Evolutionary conservation across 1,140 invertebrate genomes (phyloP).

Genomic region (Aphidius gifuensis): DNA sequence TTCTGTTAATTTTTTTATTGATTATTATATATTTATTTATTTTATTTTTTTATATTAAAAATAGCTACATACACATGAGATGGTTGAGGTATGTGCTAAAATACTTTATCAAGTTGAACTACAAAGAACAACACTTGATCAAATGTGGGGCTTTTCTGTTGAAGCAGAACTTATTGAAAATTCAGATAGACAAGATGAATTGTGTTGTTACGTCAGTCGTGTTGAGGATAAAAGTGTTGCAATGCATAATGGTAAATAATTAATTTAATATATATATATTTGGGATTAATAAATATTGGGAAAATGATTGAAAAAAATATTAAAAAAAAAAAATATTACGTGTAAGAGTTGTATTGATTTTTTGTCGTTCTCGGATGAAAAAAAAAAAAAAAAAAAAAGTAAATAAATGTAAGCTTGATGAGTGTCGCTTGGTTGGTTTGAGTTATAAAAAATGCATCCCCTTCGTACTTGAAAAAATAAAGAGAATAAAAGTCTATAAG

Average conservation of each 20-base stretch:
- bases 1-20: not conserved
- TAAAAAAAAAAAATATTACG: conserved; percentile 13
- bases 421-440: too few relatives aligned
- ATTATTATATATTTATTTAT: conserved; percentile 11
- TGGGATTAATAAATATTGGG: not conserved
- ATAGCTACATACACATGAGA: conserved; percentile 90
- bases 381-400: not conserved
- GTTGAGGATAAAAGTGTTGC: conserved; percentile 93
- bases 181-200: conserved; percentile 90
- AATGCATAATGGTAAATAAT: conserved; percentile 84
- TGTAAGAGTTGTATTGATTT: not conserved
- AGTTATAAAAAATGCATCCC: too few relatives aligned
- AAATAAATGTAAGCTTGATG: too few relatives aligned
- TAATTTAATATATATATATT: not conserved
- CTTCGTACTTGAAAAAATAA: too few relatives aligned
- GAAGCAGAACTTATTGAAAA: conserved; percentile 96
- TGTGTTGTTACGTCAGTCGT: conserved; percentile 93
- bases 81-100: conserved; percentile 94
- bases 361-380: not conserved
- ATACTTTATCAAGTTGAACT: conserved; percentile 95
- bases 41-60: not conserved
- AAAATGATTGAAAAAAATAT: conserved; percentile 8
- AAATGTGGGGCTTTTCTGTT: conserved; percentile 97
- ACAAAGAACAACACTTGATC: conserved; percentile 80
- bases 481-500: too few relatives aligned